Evolutionary conservation across 1,140 invertebrate species (phyloP).

Genomic region (Laodelphax striatellus): DNA sequence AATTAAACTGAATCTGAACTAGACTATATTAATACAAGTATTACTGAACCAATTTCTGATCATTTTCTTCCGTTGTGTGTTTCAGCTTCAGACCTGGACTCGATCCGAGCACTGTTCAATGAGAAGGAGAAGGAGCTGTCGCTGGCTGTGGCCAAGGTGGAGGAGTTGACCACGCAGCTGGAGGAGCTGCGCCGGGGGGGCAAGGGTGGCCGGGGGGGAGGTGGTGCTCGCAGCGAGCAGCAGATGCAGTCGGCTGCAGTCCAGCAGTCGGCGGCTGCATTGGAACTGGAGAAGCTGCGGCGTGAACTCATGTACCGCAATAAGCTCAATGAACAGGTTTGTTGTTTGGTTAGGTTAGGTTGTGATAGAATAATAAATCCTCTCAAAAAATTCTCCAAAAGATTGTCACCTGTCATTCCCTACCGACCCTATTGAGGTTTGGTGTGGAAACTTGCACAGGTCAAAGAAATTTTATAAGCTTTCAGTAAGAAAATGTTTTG

Average conservation of each 20-base stretch:
- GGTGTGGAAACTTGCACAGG: too few relatives aligned
- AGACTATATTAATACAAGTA: too few relatives aligned
- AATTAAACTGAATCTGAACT: too few relatives aligned
- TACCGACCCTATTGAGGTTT: too few relatives aligned
- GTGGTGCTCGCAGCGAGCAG: conserved; percentile 49
- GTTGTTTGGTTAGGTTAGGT: too few relatives aligned
- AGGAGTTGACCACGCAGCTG: conserved; percentile 84
- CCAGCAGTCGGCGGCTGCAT: conserved; percentile 55
- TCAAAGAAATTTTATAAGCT: too few relatives aligned
- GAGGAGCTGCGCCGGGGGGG: conserved; percentile 72
- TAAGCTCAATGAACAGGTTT: conserved; percentile 70
- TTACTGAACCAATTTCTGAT: too few relatives aligned
- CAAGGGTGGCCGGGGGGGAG: conserved; percentile 16
- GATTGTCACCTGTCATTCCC: too few relatives aligned
- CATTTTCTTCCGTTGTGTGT: conserved; percentile 20
- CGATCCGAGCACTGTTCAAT: conserved; percentile 89
- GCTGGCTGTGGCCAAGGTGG: conserved; percentile 88
- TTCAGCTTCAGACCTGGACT: conserved; percentile 86
- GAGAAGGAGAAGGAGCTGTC: conserved; percentile 95
- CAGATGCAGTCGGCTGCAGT: conserved; percentile 32
- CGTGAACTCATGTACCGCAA: conserved; percentile 89
- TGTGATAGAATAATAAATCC: too few relatives aligned
- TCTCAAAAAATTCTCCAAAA: too few relatives aligned
- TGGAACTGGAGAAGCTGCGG: conserved; percentile 82
- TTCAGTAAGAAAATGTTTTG: too few relatives aligned